Base-by-base conservation (phyloP, 2,113 vertebrate species). In the Phyllopteryx taeniolatus region DNA sequence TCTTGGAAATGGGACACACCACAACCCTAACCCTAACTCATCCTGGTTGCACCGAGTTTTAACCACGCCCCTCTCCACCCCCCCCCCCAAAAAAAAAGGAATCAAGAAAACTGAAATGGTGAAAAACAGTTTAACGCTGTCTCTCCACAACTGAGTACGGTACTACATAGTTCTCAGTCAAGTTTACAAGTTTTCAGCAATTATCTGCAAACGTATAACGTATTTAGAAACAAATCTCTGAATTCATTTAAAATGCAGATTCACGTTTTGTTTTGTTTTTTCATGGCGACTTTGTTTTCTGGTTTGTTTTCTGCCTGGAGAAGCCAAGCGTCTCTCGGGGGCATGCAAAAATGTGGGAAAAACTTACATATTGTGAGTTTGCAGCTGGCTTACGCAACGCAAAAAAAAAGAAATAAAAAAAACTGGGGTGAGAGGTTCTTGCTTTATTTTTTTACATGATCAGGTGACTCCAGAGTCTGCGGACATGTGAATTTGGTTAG, bases 301-400 rank as follows among this genome's bases (percentile, higher is more conserved):
- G n/a, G n/a, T n/a, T n/a, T n/a, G n/a, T n/a, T 68, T 68, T 59
- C 76, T 33, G 27, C 35, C 65, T 35, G 61, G 63, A 70, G 63
- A 85, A 75, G 75, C 72, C 74, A 73, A 59, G 53, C 67, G 17
- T 88, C 83, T 85, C 87, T 62, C 15, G 87, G 80, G 89, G 86
- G 69, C 49, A 22, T 67, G 74, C 79, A 73, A 54, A 74, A 84
- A 90, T 89, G 82, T 88, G 85, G 80, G 85, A 86, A 85, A 13
- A 31, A 80, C 72, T 69, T 66, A 43, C 15, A 33, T 79, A 73
- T 73, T 56, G 20, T 79, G 83, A 74, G 71, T 77, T 54, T 81
- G 79, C 83, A 89, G 85, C 88, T 88, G 88, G 79, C 44, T 59
- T 77, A 77, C 83, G 71, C 67, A 72, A 71, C 20, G 43, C 68